Evolutionary conservation across 2,888 invertebrate genomes (phyloP).

Genomic region (Ypsolopha sequella): DNA sequence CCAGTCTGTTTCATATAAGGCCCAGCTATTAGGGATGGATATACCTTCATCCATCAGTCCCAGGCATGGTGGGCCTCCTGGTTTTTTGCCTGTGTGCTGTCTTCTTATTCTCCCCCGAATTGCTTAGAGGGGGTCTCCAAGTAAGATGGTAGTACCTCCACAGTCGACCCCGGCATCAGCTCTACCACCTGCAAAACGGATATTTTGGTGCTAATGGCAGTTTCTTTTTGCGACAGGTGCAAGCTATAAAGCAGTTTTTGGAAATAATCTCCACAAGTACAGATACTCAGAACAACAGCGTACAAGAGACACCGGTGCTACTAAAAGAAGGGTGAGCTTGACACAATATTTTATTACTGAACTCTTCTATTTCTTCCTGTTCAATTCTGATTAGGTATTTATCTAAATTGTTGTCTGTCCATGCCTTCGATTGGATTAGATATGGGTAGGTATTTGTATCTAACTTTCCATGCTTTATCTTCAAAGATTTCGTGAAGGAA

Average conservation of each 20-base stretch:
- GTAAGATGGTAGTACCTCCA: too few species aligned
- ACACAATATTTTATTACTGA: neutral
- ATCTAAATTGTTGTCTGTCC: conserved; percentile 19
- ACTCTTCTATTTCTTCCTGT: conserved; percentile 5
- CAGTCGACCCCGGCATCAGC: too few species aligned
- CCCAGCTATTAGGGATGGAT: too few species aligned
- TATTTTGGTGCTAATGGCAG: neutral
- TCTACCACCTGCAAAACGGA: too few species aligned
- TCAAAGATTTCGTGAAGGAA: too few species aligned
- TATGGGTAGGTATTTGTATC: conserved; percentile 46
- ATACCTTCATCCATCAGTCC: too few species aligned
- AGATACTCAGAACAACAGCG: conserved; percentile 71
- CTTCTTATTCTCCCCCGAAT: too few species aligned
- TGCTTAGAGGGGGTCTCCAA: too few species aligned
- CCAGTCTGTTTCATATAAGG: too few species aligned
- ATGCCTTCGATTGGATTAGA: conserved; percentile 42
- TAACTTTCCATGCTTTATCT: neutral
- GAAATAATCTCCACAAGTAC: conserved; percentile 90
- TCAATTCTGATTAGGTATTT: neutral
- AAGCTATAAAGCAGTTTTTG: conserved; percentile 86
- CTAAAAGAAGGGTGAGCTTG: conserved; percentile 90
- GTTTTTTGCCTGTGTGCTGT: too few species aligned
- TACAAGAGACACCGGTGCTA: conserved; percentile 80
- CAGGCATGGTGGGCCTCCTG: too few species aligned
- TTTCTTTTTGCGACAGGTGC: conserved; percentile 48